phyloP scores from a whole-genome alignment of 2,888 invertebrate genomes.

The Esperia sulphurella region DNA sequence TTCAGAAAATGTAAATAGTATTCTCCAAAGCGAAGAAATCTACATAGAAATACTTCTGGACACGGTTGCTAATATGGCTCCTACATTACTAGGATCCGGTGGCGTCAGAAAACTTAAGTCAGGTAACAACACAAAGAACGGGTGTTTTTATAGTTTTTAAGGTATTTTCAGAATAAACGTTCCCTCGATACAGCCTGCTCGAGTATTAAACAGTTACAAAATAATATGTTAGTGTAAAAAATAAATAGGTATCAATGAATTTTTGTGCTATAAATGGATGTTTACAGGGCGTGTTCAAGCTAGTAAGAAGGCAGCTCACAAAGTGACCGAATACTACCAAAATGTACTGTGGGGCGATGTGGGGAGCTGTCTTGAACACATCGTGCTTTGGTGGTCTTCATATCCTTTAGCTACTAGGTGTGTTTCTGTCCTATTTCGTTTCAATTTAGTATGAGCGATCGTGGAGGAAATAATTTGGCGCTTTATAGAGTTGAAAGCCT shows the following conservation, averaged over 20 bases:
- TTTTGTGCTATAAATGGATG: too few species aligned
- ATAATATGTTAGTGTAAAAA: too few species aligned
- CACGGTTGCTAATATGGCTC: constrained; percentile 78
- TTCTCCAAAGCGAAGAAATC: constrained; percentile 83
- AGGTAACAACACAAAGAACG: too few species aligned
- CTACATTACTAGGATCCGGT: constrained; percentile 80
- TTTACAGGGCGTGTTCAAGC: constrained; percentile 79
- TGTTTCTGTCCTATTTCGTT: too few species aligned
- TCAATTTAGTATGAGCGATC: too few species aligned
- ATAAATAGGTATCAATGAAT: too few species aligned
- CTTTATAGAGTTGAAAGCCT: too few species aligned
- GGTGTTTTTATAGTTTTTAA: too few species aligned
- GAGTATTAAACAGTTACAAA: too few species aligned
- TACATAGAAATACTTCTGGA: constrained; percentile 82
- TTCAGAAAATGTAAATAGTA: constrained; percentile 80
- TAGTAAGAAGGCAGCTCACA: constrained; percentile 79
- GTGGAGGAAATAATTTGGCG: too few species aligned
- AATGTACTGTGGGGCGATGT: constrained; percentile 90
- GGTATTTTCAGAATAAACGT: too few species aligned
- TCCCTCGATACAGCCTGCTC: too few species aligned
- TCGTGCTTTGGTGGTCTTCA: constrained; percentile 91
- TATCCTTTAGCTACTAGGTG: constrained; percentile 83
- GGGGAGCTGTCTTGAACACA: constrained; percentile 88
- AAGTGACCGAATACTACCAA: constrained; percentile 84
- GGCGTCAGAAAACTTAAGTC: constrained; percentile 80